Conservation (phyloP, 2,113 vertebrate species). For the Cathartes aura region DNA sequence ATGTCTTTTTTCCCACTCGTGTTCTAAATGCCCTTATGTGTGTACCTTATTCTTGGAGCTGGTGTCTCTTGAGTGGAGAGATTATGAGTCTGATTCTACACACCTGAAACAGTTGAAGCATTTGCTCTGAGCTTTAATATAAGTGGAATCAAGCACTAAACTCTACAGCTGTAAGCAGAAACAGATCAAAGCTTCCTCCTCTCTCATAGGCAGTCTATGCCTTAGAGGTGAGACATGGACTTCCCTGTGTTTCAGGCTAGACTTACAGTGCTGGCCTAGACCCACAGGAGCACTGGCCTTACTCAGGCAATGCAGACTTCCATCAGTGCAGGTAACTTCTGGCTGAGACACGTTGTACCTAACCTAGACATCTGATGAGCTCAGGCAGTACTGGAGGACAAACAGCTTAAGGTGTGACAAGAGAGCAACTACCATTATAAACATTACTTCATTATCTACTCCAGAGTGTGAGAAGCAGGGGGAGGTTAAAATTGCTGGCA, state of each 20-base stretch:
- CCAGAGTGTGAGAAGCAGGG: not conserved
- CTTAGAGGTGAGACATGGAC: fast-evolving
- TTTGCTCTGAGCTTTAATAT: not conserved
- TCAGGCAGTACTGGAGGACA: not conserved
- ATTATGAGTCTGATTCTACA: not conserved
- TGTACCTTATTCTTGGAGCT: not conserved
- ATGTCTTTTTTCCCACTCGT: not conserved
- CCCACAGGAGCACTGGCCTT: fast-evolving
- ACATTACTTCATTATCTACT: not conserved
- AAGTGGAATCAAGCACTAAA: not conserved
- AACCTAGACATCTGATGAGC: not conserved
- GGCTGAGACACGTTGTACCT: not conserved
- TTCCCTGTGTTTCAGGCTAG: too few relatives aligned
- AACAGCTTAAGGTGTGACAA: not conserved
- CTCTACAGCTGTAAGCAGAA: not conserved
- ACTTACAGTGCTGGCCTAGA: not conserved
- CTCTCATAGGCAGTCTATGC: not conserved
- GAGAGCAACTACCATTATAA: fast-evolving
- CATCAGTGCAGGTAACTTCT: not conserved
- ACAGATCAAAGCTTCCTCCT: not conserved
- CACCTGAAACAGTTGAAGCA: not conserved
- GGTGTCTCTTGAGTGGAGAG: not conserved
- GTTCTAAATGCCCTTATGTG: not conserved
- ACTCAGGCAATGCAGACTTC: not conserved
- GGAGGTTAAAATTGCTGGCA: not conserved